Percentiles rank a stretch among this genome's conserved stretches.
phyloP scores from a whole-genome alignment of 2,888 invertebrate species.

The Drosophila bunnanda region DNA sequence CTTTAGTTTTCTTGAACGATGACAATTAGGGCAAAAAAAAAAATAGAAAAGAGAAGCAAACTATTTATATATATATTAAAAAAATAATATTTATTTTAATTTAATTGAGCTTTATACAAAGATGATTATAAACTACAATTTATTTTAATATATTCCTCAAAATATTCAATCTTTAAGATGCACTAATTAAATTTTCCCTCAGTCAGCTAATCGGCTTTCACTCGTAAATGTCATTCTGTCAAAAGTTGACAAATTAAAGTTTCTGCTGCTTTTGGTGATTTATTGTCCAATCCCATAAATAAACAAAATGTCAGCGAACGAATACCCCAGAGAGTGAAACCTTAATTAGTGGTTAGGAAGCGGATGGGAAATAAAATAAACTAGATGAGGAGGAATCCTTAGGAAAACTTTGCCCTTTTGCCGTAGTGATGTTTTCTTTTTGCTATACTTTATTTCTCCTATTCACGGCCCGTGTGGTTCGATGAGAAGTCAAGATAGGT shows the following conservation, averaged over 20 bases:
- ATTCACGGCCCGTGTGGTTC: conserved; percentile 1
- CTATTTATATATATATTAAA: neutral
- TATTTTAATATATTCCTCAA: too few relatives aligned
- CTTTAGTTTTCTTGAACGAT: neutral
- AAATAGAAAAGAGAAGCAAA: neutral
- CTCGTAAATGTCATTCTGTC: conserved; percentile 5
- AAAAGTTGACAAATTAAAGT: conserved; percentile 10
- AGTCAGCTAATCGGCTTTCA: neutral
- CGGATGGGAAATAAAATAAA: neutral
- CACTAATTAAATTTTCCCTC: neutral
- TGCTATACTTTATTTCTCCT: conserved; percentile 10
- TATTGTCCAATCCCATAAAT: neutral
- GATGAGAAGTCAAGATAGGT: conserved; percentile 21
- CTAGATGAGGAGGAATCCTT: conserved; percentile 15
- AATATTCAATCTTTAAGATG: neutral
- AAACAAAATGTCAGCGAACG: neutral
- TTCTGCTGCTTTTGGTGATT: neutral
- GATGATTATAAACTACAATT: too few relatives aligned
- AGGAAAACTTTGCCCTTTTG: conserved; percentile 16
- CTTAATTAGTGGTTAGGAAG: conserved; percentile 11
- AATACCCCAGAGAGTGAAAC: conserved; percentile 14
- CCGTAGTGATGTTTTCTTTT: too few relatives aligned
- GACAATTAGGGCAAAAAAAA: neutral
- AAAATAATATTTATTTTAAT: neutral
- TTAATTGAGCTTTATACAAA: neutral